A percentile compares a stretch with the other conserved stretches of the same genome.
Conservation (phyloP, 2,888 invertebrate genomes). For the Eurois occulta region DNA sequence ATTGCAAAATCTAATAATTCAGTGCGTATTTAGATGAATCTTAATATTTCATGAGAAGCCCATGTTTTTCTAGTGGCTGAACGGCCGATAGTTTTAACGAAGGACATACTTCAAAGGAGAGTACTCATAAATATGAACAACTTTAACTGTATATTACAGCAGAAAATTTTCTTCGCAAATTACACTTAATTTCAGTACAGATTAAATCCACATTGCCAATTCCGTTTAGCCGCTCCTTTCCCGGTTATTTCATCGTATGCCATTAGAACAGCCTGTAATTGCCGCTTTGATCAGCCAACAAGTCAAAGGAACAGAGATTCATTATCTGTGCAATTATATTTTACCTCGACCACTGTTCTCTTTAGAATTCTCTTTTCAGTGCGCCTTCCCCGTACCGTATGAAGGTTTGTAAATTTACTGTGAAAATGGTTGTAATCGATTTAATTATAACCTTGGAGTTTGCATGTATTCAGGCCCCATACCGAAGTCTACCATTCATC, state of each 20-base stretch:
- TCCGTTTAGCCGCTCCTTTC: too few species aligned
- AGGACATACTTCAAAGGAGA: neutral
- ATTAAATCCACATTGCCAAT: too few species aligned
- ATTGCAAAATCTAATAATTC: neutral
- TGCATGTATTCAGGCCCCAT: neutral
- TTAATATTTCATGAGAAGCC: neutral
- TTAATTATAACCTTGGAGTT: neutral
- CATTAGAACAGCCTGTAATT: too few species aligned
- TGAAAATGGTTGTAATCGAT: neutral
- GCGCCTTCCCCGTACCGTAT: too few species aligned
- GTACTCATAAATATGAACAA: neutral
- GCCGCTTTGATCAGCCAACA: too few species aligned
- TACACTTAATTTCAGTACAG: too few species aligned
- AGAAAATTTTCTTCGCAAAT: neutral
- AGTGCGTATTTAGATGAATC: neutral
- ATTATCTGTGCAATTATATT: too few species aligned
- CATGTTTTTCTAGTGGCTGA: neutral
- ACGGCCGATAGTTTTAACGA: neutral
- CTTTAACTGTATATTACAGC: neutral
- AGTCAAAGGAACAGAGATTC: too few species aligned
- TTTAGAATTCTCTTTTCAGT: too few species aligned
- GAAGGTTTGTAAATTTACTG: neutral
- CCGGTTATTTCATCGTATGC: too few species aligned
- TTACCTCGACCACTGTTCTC: too few species aligned
- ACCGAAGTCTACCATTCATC: neutral